Evolutionary conservation across 2,888 invertebrate genomes (phyloP), one percentile per base, ranked within the genome.

Genomic region (Petrolisthes cinctipes): DNA sequence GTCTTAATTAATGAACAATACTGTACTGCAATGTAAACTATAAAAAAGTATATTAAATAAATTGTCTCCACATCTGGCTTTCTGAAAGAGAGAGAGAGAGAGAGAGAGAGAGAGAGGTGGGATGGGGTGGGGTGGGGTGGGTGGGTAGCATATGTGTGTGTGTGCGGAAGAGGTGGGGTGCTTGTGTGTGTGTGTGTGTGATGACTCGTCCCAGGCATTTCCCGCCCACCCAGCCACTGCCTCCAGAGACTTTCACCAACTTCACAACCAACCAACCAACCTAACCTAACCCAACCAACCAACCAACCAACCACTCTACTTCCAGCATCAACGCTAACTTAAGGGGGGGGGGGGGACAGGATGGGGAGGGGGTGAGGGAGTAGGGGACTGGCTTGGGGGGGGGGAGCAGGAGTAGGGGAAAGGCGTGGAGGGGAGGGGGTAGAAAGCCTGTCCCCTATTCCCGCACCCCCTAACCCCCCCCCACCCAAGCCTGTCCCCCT

Each of bases 71-170:
- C 37, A 37, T 37, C 37, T 37, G 37, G 37, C 37, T 54, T 56
- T 11, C 11, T 11, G 83, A 54, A 51, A n/a, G 75, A 83, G 73
- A 73, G 73, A 54, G 83, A 83, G 83, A 71, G 71, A 71, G 83
- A 83, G 68, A 83, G 71, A 83, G 56, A 80, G 56, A 80, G 56
- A 80, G 80, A 80, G 80, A 53, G 79, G 37, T 1, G 37, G 2
- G 37, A 37, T 1, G 4, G 75, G 20, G 4, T 14, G 75, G 23
- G 75, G 20, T 14, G 75, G 75, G 20, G 75, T 9, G 20, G 23
- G 75, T n/a, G 23, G 75, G 9, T n/a, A 2, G 9, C 17, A 20
- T 9, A 75, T 14, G 20, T 9, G 17, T 9, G 9, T 9, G 23
- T 23, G 17, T 37, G 78, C 17, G 51, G 78, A 5, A 9, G 53